A percentile compares a stretch with the other conserved stretches of the same genome.
Evolutionary conservation across 1,140 invertebrate species (phyloP).

Genomic region (Danaus plexippus): DNA sequence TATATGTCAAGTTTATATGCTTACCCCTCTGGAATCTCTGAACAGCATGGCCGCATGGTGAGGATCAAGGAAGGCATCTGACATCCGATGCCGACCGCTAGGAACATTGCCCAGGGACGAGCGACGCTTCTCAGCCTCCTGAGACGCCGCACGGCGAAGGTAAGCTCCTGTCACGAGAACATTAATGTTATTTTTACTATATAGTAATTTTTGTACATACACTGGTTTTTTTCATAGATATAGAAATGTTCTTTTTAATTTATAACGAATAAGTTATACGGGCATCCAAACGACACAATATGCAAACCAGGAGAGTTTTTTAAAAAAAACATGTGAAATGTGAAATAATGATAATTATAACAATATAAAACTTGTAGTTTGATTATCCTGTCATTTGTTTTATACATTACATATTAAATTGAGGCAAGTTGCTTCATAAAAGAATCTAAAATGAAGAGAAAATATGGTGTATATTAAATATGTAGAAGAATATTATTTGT

Average conservation of each 20-base stretch:
- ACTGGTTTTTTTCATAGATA: too few species aligned
- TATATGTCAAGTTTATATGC: constrained; percentile 42
- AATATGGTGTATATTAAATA: too few species aligned
- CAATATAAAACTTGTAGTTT: too few species aligned
- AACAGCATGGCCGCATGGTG: constrained; percentile 90
- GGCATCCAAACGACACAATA: too few species aligned
- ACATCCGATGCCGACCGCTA: constrained; percentile 75
- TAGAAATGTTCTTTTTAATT: not conserved
- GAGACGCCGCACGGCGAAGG: constrained; percentile 79
- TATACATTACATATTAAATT: too few species aligned
- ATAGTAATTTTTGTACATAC: not conserved
- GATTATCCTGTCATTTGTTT: too few species aligned
- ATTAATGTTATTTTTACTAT: constrained; percentile 1
- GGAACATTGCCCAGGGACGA: constrained; percentile 79
- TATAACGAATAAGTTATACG: not conserved
- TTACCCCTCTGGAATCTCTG: constrained; percentile 90
- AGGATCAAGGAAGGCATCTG: constrained; percentile 83
- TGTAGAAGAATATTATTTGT: too few species aligned
- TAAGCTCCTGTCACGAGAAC: constrained; percentile 74
- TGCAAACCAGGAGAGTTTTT: too few species aligned
- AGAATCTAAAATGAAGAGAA: too few species aligned
- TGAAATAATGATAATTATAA: too few species aligned
- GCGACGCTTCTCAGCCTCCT: constrained; percentile 81
- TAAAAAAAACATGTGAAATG: too few species aligned
- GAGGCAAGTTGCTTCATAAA: too few species aligned